A percentile compares a stretch with the other conserved stretches of the same genome.
phyloP scores from a whole-genome alignment of 2,797 vertebrate species.

The Triplophysa bombifrons region DNA sequence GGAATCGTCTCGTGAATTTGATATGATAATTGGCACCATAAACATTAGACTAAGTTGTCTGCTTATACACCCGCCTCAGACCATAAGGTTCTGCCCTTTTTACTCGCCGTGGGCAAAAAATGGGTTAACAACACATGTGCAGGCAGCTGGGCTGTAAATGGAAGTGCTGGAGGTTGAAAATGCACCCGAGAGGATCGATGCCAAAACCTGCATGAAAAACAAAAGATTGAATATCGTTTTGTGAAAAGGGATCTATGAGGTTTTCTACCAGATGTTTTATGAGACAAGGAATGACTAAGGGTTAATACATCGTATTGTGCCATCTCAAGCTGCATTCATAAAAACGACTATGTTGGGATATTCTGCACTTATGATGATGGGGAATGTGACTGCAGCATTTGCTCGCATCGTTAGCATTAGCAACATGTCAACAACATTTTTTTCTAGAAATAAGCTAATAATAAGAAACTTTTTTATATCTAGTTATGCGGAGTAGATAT shows the following conservation, averaged over 20 bases:
- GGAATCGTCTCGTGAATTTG: slow-evolving; percentile 1
- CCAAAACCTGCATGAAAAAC: neutral
- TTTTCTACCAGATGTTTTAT: neutral
- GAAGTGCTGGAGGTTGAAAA: slow-evolving; percentile 16
- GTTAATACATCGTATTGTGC: neutral
- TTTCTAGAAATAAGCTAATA: neutral
- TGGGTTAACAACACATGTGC: slow-evolving; percentile 15
- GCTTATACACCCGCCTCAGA: neutral
- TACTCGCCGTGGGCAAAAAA: neutral
- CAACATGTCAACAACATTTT: neutral
- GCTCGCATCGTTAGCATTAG: neutral
- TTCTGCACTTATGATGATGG: neutral
- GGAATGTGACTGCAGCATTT: neutral
- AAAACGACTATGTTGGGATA: neutral
- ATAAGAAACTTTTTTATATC: neutral
- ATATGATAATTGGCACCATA: slow-evolving; percentile 14
- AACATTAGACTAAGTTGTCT: slow-evolving; percentile 12
- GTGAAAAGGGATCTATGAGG: neutral
- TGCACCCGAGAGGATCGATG: neutral
- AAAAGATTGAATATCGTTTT: neutral
- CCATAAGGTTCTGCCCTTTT: slow-evolving; percentile 16
- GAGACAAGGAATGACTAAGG: neutral
- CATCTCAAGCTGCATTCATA: neutral
- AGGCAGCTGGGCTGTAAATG: slow-evolving; percentile 33
- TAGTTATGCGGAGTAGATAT: neutral